Conservation (phyloP, 2,888 invertebrate genomes). For the Reticulitermes lucifugus region DNA sequence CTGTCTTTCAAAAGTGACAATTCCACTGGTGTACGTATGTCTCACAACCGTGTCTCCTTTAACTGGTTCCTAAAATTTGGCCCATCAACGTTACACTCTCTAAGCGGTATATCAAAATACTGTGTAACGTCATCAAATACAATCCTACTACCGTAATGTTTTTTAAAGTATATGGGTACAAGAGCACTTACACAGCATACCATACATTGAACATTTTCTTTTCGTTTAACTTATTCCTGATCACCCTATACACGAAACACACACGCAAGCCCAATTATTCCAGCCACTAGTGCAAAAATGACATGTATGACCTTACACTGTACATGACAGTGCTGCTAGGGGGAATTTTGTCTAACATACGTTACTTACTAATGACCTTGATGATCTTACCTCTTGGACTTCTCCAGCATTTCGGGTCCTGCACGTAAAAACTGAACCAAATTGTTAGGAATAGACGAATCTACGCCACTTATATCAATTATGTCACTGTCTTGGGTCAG, state of each 20-base stretch:
- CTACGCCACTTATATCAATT: slow-evolving; percentile 71
- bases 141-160: too few relatives aligned
- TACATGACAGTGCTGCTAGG: not conserved
- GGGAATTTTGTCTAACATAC: not conserved
- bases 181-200: too few relatives aligned
- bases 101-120: too few relatives aligned
- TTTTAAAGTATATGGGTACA: too few relatives aligned
- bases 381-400: slow-evolving; percentile 61
- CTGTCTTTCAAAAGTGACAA: too few relatives aligned
- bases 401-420: slow-evolving; percentile 65
- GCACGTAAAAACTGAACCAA: slow-evolving; percentile 68
- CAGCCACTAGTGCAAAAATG: not conserved
- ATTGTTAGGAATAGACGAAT: slow-evolving; percentile 68
- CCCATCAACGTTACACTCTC: too few relatives aligned
- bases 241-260: not conserved
- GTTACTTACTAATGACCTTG: not conserved
- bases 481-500: slow-evolving; percentile 75
- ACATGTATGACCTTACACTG: not conserved
- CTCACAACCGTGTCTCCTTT: too few relatives aligned
- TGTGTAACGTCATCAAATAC: too few relatives aligned
- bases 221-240: not conserved
- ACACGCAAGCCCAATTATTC: not conserved
- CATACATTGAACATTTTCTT: too few relatives aligned
- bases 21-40: too few relatives aligned
- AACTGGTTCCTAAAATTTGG: too few relatives aligned